Base-by-base conservation (phyloP, 2,888 invertebrate genomes). In the Amorpha juglandis region DNA sequence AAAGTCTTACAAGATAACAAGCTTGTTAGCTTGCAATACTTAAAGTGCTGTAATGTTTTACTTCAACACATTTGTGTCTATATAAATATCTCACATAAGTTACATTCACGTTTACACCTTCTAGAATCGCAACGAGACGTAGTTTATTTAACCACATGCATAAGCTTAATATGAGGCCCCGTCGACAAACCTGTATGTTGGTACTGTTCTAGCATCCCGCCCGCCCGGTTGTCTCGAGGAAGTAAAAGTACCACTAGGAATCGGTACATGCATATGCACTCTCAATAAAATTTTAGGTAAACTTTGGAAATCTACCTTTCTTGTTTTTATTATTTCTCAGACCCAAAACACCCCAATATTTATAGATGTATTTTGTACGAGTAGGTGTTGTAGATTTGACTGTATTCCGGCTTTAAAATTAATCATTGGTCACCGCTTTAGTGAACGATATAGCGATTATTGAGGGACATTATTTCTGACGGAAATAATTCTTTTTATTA, bases 181-280 rank as follows among this genome's bases (percentile, higher is more conserved):
- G 47, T 55, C 53, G 52, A 78, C 69, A 83, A 85, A 87, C 87
- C 81, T 78, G 87, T 82, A 73, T 76, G 75, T 79, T 78, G 74
- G 78, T 74, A 74, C 78, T 80, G 79, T 81, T 82, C 79, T 78
- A 71, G 74, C 76, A 67, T 71, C 75, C 71, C 66, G 73, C 74
- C 70, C 74, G 64, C 64, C 64, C 63, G 51, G 67, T 67, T 62
- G 63, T 48, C 53, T 78, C 70, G 70, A 80, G 81, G 79, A 82
- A 85, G 78, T 78, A 75, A 74, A 74, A 73, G 71, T 78, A 82
- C 83, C 80, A 42, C 42, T 79, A 79, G 71, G 70, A 21, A 53
- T 62, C 51, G 62, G 67, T 67, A 55, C 55, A 58, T 74, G n/a
- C 38, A 42, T 35, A 47, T 53, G 47, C 35, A 27, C 16, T 58